phyloP scores from a whole-genome alignment of 2,797 vertebrate genomes.

The Spheniscus humboldti region DNA sequence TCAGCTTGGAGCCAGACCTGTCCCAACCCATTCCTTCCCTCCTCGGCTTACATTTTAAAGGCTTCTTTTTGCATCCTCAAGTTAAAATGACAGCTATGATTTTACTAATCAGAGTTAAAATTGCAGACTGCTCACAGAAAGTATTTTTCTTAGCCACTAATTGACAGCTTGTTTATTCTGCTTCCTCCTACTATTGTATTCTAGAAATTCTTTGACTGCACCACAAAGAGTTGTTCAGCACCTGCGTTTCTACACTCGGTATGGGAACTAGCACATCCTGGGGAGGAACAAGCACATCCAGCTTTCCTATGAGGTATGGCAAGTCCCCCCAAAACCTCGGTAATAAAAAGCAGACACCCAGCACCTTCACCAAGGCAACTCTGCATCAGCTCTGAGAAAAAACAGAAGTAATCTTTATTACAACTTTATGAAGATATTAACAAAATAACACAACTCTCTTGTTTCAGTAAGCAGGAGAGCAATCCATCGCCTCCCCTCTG shows the following conservation, averaged over 20 bases:
- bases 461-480: not conserved
- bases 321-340: not conserved
- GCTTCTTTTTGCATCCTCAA: not conserved
- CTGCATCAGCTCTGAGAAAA: not conserved
- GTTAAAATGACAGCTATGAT: not conserved
- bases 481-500: not conserved
- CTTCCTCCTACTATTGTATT: not conserved
- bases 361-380: not conserved
- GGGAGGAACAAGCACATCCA: not conserved
- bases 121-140: not conserved
- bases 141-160: not conserved
- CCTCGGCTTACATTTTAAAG: rapidly evolving
- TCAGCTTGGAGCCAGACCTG: not conserved
- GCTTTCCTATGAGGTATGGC: not conserved
- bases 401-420: not conserved
- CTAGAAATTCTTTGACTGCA: not conserved
- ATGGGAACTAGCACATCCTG: not conserved
- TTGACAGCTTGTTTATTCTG: not conserved
- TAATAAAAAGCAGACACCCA: not conserved
- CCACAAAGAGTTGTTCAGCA: not conserved
- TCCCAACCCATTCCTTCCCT: not conserved
- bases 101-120: not conserved
- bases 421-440: not conserved
- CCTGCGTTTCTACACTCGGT: not conserved
- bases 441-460: not conserved